Percentiles rank a stretch among this genome's conserved stretches.
phyloP scores from a whole-genome alignment of 2,888 invertebrate species.

The Nephrotoma guestfalica region DNA sequence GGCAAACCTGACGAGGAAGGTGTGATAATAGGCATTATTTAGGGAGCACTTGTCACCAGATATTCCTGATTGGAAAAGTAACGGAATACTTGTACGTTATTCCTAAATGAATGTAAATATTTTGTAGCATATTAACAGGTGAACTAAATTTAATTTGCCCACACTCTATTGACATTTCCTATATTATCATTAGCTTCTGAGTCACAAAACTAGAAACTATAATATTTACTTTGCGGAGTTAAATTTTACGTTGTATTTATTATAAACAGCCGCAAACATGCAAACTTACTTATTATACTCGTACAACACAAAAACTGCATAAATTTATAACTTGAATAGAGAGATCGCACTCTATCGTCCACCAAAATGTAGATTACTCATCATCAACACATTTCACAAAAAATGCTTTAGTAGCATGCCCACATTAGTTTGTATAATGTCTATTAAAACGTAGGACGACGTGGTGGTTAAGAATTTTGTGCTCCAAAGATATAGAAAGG shows the following conservation, averaged over 20 bases:
- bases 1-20: too few species aligned
- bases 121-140: neutral
- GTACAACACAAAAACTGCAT: neutral
- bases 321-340: neutral
- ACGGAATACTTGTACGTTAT: too few species aligned
- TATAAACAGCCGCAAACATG: neutral
- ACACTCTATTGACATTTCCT: neutral
- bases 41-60: too few species aligned
- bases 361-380: neutral
- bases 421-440: neutral
- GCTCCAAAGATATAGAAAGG: neutral
- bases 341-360: neutral
- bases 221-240: too few species aligned
- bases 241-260: neutral
- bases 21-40: too few species aligned
- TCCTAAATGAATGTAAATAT: too few species aligned
- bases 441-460: neutral
- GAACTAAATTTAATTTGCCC: neutral
- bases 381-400: neutral
- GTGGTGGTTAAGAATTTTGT: neutral
- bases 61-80: too few species aligned
- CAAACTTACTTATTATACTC: neutral
- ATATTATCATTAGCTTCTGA: neutral
- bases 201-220: neutral
- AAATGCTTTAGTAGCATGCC: neutral